phyloP scores from a whole-genome alignment of 2,797 vertebrate species.

The Eremophila alpestris region DNA sequence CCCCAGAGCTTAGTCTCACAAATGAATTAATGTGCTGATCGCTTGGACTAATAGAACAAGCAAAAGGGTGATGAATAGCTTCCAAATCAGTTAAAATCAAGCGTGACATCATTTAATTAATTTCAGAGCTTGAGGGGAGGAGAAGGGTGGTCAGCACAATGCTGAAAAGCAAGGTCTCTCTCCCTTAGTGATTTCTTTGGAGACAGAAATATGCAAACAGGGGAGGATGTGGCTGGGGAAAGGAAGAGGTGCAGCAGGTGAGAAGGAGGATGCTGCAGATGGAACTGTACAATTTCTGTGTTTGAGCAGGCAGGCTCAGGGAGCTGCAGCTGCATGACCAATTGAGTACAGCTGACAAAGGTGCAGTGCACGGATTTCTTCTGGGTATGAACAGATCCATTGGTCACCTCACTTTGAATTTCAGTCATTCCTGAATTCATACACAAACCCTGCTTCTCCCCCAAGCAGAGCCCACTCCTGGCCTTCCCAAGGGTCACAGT shows the following conservation, averaged over 20 bases:
- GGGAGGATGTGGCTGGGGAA: background rate
- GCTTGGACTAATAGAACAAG: constrained; percentile 77
- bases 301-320: background rate
- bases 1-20: constrained; percentile 81
- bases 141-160: background rate
- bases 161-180: constrained; percentile 34
- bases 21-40: constrained; percentile 83
- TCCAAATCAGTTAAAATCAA: constrained; percentile 90
- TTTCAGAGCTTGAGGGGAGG: constrained; percentile 71
- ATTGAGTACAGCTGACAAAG: background rate
- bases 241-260: background rate
- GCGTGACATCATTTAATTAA: constrained; percentile 89
- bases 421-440: background rate
- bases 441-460: background rate
- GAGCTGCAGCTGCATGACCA: accelerated
- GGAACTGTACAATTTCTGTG: background rate
- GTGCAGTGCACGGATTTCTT: background rate
- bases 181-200: background rate
- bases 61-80: constrained; percentile 88
- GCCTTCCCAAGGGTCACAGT: background rate
- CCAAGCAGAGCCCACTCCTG: background rate
- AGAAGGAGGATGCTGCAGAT: background rate
- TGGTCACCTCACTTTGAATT: background rate
- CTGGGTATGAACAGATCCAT: background rate
- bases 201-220: background rate